Evolutionary conservation across 2,797 vertebrate species (phyloP), one percentile per base, ranked within the genome.

Genomic region (Thamnophis elegans): DNA sequence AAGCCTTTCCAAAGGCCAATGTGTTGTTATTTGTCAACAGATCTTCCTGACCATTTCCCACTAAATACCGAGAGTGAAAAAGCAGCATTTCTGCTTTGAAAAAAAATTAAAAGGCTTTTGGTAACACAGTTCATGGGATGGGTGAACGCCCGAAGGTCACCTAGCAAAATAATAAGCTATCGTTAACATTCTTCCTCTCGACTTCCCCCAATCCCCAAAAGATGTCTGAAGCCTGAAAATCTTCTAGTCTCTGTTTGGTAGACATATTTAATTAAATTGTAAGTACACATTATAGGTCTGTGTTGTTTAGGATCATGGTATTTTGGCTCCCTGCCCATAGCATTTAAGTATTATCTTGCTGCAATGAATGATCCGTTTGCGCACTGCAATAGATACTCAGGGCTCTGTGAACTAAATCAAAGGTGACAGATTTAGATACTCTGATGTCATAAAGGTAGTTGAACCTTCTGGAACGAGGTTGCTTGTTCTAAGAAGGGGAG

Each of bases 11-110:
- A 94, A 86, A 59, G 89, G 87, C 93, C 55, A 32, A 97, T 94
- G 96, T 97, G 97, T 97, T 97, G 96, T 96, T 97, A 96, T 91
- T 96, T 97, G 96, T 94, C 95, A 92, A 32, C 59, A 91, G 90
- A 95, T 90, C 94, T 96, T 94, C 96, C 91, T 97, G 97, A 97
- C 96, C 96, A 94, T 20, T 96, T 97, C 96, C 96, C 95, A 94
- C 94, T 97, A 96, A 97, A 97, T 96, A 91, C 95, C 87, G 89
- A 96, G 93, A 65, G 54, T 91, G 73, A 96, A 96, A 90, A 90
- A 53, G 32, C 91, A 90, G 93, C 93, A 2, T 0, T 94, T 90
- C 93, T 87, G 92, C 92, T 73, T 86, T 4, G n/a, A 18, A 5
- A 22, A 89, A 55, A 88, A 42, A 22, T 94, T 87, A 96, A 58